phyloP scores from a whole-genome alignment of 2,888 invertebrate genomes.

The Pachydiplax longipennis region DNA sequence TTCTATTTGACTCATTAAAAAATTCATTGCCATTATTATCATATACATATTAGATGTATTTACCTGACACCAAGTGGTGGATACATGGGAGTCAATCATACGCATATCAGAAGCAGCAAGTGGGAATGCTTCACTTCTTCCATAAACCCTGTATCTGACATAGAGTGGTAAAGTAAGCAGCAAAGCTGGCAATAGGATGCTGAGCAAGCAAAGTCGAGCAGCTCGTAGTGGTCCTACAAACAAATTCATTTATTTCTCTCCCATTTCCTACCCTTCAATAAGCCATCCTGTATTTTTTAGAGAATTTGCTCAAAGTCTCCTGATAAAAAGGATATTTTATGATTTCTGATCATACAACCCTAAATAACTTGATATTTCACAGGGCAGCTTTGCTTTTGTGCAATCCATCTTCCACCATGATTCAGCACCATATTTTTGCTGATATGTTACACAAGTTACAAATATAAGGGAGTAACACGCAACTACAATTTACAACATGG shows the following conservation, averaged over 20 bases:
- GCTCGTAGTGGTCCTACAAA: constrained; percentile 66
- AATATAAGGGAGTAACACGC: neutral
- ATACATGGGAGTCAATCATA: constrained; percentile 75
- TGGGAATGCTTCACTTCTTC: constrained; percentile 73
- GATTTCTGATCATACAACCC: neutral
- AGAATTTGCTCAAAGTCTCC: neutral
- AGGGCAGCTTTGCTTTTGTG: too few relatives aligned
- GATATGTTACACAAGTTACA: neutral
- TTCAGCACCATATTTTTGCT: too few relatives aligned
- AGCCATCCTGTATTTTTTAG: neutral
- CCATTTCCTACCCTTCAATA: neutral
- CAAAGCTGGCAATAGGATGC: constrained; percentile 71
- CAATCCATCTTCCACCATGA: too few relatives aligned
- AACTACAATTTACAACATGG: neutral
- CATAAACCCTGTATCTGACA: constrained; percentile 73
- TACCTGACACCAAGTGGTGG: constrained; percentile 83
- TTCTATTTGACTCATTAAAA: too few relatives aligned
- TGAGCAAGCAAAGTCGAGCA: constrained; percentile 68
- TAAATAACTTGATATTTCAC: neutral
- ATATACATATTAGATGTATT: too few relatives aligned
- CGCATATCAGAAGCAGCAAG: constrained; percentile 79
- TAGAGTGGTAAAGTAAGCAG: constrained; percentile 74
- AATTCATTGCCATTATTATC: too few relatives aligned
- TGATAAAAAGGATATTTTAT: neutral
- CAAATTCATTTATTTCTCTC: neutral